These are phyloP conservation scores for Tympanoctomys barrerae DNA, from an alignment of 2,797 vertebrate genomes.

Conservation along the genomic window DNA sequence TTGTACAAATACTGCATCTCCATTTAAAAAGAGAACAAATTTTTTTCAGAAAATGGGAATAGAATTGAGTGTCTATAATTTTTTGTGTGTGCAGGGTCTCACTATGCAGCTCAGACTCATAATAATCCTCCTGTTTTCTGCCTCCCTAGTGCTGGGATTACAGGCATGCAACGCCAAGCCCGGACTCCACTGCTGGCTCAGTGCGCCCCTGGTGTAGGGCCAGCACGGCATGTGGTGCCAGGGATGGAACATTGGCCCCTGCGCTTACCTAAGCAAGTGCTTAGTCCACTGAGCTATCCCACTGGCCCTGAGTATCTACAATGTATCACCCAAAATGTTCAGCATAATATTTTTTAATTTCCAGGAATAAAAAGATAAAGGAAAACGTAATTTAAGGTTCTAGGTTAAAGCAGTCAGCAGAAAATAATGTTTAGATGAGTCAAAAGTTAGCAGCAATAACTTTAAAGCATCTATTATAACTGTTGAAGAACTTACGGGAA, in stretches of 20 bases:
- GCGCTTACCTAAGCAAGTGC: too few species aligned
- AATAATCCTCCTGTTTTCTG: too few species aligned
- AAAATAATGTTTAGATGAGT: background rate
- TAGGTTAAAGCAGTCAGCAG: background rate
- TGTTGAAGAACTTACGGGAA: background rate
- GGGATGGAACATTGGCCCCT: too few species aligned
- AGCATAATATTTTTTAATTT: background rate
- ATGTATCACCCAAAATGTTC: background rate
- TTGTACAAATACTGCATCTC: background rate
- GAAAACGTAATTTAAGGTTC: background rate
- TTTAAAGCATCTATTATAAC: background rate
- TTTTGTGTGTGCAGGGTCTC: too few species aligned
- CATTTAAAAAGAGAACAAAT: background rate
- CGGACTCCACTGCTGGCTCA: too few species aligned
- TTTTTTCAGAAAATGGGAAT: conserved; percentile 47
- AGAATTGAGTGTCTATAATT: background rate
- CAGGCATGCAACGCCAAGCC: too few species aligned
- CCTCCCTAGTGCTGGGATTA: too few species aligned
- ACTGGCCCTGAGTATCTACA: background rate
- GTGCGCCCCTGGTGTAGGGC: too few species aligned
- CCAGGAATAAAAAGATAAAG: background rate
- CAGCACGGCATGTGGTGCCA: too few species aligned
- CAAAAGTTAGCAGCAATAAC: background rate
- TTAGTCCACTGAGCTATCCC: too few species aligned
- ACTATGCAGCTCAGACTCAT: too few species aligned